Evolutionary conservation across 2,888 invertebrate species (phyloP), one percentile per base, ranked within the genome.

Genomic region (Deilephila porcellus): DNA sequence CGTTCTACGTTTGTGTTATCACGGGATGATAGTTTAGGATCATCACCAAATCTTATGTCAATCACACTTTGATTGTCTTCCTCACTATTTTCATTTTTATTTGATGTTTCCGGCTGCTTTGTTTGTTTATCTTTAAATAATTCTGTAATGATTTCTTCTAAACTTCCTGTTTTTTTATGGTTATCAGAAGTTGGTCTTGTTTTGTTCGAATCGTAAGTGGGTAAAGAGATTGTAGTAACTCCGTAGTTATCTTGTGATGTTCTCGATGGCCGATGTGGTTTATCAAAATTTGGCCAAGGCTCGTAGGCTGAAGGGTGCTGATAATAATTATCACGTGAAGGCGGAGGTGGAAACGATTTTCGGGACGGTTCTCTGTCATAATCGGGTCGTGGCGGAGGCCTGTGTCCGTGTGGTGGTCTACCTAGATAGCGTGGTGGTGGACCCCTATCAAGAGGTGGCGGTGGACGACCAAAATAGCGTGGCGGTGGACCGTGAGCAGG

Each of bases 21-120:
- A 60, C 60, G 60, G 34, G 6, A 53, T 72, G 70, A 52, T 64
- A 45, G 25, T 52, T 11, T 70, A 14, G 32, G 29, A 34, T 77
- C 76, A 71, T 78, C 63, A 25, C 59, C 73, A 62, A 81, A 76
- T 74, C 83, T 78, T 25, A 79, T 29, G 37, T 81, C 83, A n/a
- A 76, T 71, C 72, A 71, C 25, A 34, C 62, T 73, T 62, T 32
- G 64, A 37, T 11, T 32, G 14, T 72, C 37, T 7, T 56, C n/a
- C 25, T 56, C 37, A 56, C 14, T 37, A 45, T 14, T 52, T 25
- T 52, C 52, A 45, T 20, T 5, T 52, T 67, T 67, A 25, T 45
- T 52, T 17, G 14, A 67, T 17, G 20, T 14, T 17, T 67, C 14
- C 25, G 32, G 19, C 8, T 25, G 5, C 29, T n/a, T 56, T n/a